A percentile compares a stretch with the other conserved stretches of the same genome.
phyloP scores from a whole-genome alignment of 2,888 invertebrate genomes.

The Lasioglossum marginatum region DNA sequence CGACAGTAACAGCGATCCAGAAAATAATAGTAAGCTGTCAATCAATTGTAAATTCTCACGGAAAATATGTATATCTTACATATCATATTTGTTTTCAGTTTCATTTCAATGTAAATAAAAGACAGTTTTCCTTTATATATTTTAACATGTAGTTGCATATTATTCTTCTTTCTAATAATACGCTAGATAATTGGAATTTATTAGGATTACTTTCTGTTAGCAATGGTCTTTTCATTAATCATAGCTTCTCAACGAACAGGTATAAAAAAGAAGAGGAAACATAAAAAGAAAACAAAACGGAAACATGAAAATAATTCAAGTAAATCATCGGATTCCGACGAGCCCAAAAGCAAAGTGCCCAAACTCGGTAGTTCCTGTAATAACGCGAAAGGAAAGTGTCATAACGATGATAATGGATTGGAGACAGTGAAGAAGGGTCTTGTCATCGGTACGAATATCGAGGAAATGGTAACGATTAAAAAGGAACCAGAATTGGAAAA shows the following conservation, averaged over 20 bases:
- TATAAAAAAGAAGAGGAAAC: constrained; percentile 79
- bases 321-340: constrained; percentile 72
- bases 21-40: constrained; percentile 73
- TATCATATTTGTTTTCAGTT: not conserved
- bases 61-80: not conserved
- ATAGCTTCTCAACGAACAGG: constrained; percentile 50
- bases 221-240: constrained; percentile 59
- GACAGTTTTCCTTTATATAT: not conserved
- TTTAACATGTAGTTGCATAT: not conserved
- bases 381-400: constrained; percentile 19
- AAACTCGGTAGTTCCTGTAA: constrained; percentile 36
- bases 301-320: constrained; percentile 76
- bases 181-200: not conserved
- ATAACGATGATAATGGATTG: constrained; percentile 21
- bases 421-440: constrained; percentile 10
- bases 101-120: not conserved
- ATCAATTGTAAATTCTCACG: not conserved
- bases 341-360: constrained; percentile 64
- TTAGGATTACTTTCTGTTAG: constrained; percentile 42
- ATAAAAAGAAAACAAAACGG: constrained; percentile 82
- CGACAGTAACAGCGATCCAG: constrained; percentile 68
- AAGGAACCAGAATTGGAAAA: constrained; percentile 23
- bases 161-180: not conserved
- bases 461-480: constrained; percentile 27
- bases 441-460: not conserved